Conservation (phyloP, 2,113 vertebrate species). For the Lampris incognitus region DNA sequence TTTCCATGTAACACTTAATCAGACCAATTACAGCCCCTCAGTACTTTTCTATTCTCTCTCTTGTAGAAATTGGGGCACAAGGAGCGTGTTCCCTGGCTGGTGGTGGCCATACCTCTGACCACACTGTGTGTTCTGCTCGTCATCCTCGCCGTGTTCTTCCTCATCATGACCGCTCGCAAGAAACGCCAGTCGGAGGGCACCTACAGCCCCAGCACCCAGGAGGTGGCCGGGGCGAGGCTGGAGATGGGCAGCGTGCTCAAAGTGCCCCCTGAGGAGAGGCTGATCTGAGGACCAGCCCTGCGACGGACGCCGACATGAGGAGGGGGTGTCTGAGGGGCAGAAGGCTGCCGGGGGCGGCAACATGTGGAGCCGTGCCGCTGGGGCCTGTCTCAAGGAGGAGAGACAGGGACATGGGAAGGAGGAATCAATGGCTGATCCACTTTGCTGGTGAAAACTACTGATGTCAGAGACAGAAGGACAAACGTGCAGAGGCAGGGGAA, state of each 20-base stretch:
- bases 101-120: conserved; percentile 90
- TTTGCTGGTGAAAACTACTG: conserved; percentile 37
- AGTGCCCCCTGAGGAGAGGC: conserved; percentile 95
- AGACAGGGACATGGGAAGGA: not conserved
- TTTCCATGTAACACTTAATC: too few species aligned
- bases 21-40: not conserved
- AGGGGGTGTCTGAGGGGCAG: conserved; percentile 29
- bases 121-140: conserved; percentile 89
- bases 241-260: conserved; percentile 99
- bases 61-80: conserved; percentile 84
- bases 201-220: conserved; percentile 97
- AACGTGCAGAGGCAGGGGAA: conserved; percentile 19
- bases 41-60: conserved; percentile 25
- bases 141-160: conserved; percentile 87
- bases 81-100: conserved; percentile 87
- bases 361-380: conserved; percentile 15
- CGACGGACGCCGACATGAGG: conserved; percentile 1
- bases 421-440: conserved; percentile 12
- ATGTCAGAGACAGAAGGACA: not conserved
- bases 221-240: conserved; percentile 93
- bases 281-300: conserved; percentile 80
- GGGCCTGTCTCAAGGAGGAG: not conserved
- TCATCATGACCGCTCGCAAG: conserved; percentile 91
- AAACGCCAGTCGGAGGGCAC: conserved; percentile 96
- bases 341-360: conserved; percentile 8